Evolutionary conservation across 2,797 vertebrate genomes (phyloP), one percentile per base, ranked within the genome.

Genomic region (Trematomus bernacchii): DNA sequence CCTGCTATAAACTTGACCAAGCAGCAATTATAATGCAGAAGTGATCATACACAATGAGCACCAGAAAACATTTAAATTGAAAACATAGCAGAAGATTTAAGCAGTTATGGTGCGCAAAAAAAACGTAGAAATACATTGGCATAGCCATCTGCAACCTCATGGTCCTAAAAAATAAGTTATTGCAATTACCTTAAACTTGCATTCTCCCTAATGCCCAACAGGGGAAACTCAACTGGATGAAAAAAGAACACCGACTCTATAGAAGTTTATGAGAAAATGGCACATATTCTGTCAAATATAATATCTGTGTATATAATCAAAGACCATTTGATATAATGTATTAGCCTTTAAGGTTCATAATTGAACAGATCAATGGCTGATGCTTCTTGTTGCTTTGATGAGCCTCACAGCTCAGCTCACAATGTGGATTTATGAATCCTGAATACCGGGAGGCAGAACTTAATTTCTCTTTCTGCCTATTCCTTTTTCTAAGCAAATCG

Each of bases 361-460:
- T 68, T 81, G 80, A 77, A 68, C 71, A 83, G 71, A 83, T 89
- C 65, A 84, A 77, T 69, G 73, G 73, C 67, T 71, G 80, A 85
- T 77, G 50, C 71, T 23, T 58, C 68, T 80, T 70, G 71, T 83
- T 53, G 71, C 84, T 90, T 88, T 93, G 87, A 93, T 89, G 74
- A 85, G 72, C 68, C 71, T 68, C 14, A 10, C 68, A 58, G 58
- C 43, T 55, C 62, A 27, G n/a, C 70, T 79, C 54, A 76, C 82
- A 87, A 68, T 77, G 72, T 66, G 52, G 81, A 85, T 85, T 84
- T 82, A 82, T 86, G 70, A 85, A 67, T 79, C 33, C 19, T 83
- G 84, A 83, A 89, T 76, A 53, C 79, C 33, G 77, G 76, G 77
- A 88, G 82, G 77, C 74, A 73, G 58, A 33, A 48, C 55, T 79